These are phyloP conservation scores for Pangasius sanitwongsei DNA, from an alignment of 2,797 vertebrate species.

Conservation along the genomic window DNA sequence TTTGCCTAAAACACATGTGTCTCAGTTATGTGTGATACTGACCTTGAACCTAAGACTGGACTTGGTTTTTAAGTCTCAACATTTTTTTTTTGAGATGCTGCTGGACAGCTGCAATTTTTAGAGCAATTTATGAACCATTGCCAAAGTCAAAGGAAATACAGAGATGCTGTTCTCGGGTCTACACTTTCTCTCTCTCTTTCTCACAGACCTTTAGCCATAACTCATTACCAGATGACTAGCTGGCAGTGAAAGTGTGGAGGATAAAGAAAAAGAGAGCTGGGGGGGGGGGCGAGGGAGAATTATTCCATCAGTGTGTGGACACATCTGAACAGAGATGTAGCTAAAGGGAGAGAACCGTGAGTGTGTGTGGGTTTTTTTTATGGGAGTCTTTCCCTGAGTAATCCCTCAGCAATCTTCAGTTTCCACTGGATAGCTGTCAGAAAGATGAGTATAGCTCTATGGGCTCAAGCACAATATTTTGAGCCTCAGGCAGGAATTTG, in stretches of 20 bases:
- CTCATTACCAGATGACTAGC: constrained; percentile 45
- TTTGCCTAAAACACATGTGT: background rate
- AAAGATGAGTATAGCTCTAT: background rate
- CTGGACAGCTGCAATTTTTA: constrained; percentile 74
- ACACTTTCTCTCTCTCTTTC: background rate
- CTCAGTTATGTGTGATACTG: background rate
- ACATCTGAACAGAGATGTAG: constrained; percentile 30
- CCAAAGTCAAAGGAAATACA: constrained; percentile 58
- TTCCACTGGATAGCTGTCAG: constrained; percentile 4
- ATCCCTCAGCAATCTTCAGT: constrained; percentile 22
- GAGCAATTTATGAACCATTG: constrained; percentile 68
- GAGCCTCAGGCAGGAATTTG: background rate
- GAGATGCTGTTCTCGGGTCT: constrained; percentile 38
- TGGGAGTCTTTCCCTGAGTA: constrained; percentile 3
- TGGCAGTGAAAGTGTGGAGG: constrained; percentile 52
- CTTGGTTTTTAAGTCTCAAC: background rate
- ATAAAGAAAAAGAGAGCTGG: constrained; percentile 23
- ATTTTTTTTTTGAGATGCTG: constrained; percentile 44
- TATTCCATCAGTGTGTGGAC: constrained; percentile 29
- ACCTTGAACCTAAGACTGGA: constrained; percentile 2
- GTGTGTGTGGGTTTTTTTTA: constrained; percentile 9
- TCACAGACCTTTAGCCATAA: constrained; percentile 62
- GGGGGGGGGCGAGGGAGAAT: constrained; percentile 6
- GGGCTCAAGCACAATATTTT: constrained; percentile 20
- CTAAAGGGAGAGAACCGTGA: constrained; percentile 12